Evolutionary conservation across 2,888 invertebrate species (phyloP), one percentile per base, ranked within the genome.

Genomic region (Eremobia ochroleuca): DNA sequence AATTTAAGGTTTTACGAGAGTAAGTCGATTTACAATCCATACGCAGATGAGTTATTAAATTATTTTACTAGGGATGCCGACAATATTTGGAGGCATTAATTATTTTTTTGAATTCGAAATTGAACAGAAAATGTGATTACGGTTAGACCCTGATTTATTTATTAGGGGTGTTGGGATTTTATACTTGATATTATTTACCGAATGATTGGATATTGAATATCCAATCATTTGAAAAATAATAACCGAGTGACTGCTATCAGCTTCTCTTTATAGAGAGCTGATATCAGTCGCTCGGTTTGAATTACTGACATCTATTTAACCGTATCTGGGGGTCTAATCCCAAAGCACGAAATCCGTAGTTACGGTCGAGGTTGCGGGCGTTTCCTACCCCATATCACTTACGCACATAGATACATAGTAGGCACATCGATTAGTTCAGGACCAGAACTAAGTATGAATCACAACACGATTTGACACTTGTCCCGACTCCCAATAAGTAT

Each of bases 21-120:
- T 59, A 61, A 52, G 28, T 49, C 6, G 25, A 28, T 68, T 49
- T 1, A 52, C 37, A 72, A 64, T 65, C 15, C n/a, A 66, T 46
- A 46, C 4, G 6, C 28, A 69, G 40, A 73, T 66, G 72, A 64
- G 46, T 64, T 85, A 85, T 85, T 81, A 4, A 59, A 59, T 70
- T 68, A 25, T 78, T 75, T 64, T 74, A 46, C 55, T 52, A 43
- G 18, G 31, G 15, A 49, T 61, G 8, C 34, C 46, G 43, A 71
- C 28, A 66, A 68, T 62, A 58, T 66, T 62, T 15, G 4, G 37
- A 52, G n/a, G 34, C 34, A 31, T 52, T 71, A 37, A 43, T 74
- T 55, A 49, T 73, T 68, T 72, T 49, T 31, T 49, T 72, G 46
- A 52, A 49, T 64, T 58, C 49, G 3, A 61, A 59, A 65, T 77